Percentiles rank a stretch among this genome's conserved stretches.
phyloP scores from a whole-genome alignment of 2,113 vertebrate species.

The Megaceryle maxima region DNA sequence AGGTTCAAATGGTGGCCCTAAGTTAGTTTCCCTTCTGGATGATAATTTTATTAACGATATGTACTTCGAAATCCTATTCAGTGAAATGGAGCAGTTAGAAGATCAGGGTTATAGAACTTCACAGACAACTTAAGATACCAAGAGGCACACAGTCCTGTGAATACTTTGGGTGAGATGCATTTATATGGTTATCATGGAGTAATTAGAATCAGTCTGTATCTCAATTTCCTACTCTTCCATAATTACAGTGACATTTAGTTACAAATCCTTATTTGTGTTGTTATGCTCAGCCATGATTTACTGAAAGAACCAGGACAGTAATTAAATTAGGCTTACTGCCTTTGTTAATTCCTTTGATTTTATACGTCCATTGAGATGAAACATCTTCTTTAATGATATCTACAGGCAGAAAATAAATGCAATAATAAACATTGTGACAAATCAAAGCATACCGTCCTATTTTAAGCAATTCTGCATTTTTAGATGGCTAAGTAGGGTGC shows the following conservation, averaged over 20 bases:
- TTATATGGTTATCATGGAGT: conserved; percentile 25
- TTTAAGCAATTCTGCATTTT: conserved; percentile 33
- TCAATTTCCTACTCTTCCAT: conserved; percentile 42
- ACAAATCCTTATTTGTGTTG: conserved; percentile 46
- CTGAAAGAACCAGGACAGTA: conserved; percentile 52
- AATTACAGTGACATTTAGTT: conserved; percentile 54
- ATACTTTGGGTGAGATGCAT: conserved; percentile 10
- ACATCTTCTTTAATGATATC: conserved; percentile 47
- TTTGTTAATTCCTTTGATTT: conserved; percentile 58
- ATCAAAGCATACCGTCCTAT: conserved; percentile 26
- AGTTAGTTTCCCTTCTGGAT: not conserved
- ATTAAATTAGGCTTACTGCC: conserved; percentile 57
- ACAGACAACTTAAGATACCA: not conserved
- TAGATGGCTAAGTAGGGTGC: not conserved
- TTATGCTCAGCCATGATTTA: conserved; percentile 52
- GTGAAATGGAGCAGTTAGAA: not conserved
- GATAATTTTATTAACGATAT: not conserved
- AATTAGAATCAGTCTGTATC: conserved; percentile 56
- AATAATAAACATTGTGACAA: conserved; percentile 53
- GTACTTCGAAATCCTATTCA: not conserved
- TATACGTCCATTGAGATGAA: conserved; percentile 48
- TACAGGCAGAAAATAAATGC: conserved; percentile 42
- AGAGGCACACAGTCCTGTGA: not conserved
- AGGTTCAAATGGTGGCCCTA: not conserved
- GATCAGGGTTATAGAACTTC: not conserved